Evolutionary conservation across 2,888 invertebrate species (phyloP), one percentile per base, ranked within the genome.

Genomic region (Plemyria rubiginata): DNA sequence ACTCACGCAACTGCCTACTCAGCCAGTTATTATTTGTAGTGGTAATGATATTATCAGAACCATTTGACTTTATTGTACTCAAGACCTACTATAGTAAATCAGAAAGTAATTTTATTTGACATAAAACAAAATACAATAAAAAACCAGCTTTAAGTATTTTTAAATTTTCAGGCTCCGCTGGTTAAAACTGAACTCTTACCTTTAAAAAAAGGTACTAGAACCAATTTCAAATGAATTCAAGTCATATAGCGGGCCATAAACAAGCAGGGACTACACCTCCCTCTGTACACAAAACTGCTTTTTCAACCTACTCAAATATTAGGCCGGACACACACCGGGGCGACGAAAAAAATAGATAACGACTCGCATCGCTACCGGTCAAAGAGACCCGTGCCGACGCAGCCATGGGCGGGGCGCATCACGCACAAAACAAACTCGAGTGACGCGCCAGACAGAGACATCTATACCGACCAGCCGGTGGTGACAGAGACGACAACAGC

Each of bases 371-470:
- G 90, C 91, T 92, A 92, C 92, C 88, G 92, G 89, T 86, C 91
- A 90, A 91, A 92, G 89, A 79, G 76, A 60, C 74, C 85, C 85
- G 85, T 81, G 86, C 83, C 80, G 87, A 85, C 50, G 32, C 81
- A 81, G 79, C 78, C 59, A 75, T 74, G 88, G 92, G 92, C 92
- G 92, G 81, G 88, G 87, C 91, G 77, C 88, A 90, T 92, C 91
- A 91, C 91, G 91, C 90, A 85, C 88, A 84, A 92, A 92, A 92
- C 92, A 92, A 91, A 92, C 90, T 86, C 56, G 77, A 79, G 84
- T 83, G 85, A 85, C 77, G 79, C 78, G 83, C 73, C 82, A 90
- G 76, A 79, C 81, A 79, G 85, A 89, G 77, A 71, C 74, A 67
- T 66, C 70, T 67, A 82, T 65, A 29, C 60, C 48, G 41, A 68